phyloP scores from a whole-genome alignment of 2,113 vertebrate genomes.

The Scytalopus superciliaris region DNA sequence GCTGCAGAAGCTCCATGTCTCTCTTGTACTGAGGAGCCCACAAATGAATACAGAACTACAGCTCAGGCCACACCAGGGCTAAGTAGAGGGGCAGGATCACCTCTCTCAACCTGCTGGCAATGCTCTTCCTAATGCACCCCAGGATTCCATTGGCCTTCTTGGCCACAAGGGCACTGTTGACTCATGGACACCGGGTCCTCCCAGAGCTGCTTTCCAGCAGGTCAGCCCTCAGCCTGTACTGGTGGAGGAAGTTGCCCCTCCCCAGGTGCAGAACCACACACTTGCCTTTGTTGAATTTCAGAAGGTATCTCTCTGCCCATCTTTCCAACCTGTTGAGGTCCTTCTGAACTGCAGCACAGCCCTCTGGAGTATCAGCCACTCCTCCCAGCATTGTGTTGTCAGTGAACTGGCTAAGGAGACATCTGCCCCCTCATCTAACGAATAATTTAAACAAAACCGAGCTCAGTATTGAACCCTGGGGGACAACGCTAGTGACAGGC shows the following conservation, averaged over 20 bases:
- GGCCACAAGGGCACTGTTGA: neutral
- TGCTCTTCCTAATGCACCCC: neutral
- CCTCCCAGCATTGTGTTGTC: neutral
- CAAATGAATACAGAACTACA: neutral
- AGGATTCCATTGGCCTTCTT: neutral
- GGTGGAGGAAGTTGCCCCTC: neutral
- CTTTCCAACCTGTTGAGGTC: fast-evolving
- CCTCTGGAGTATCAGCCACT: neutral
- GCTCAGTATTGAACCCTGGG: neutral
- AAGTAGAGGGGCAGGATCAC: neutral
- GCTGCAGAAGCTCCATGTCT: neutral
- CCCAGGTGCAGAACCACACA: neutral
- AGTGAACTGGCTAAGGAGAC: neutral
- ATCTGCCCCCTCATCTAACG: neutral
- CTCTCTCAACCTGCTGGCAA: fast-evolving
- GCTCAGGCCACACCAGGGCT: neutral
- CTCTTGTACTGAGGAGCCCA: neutral
- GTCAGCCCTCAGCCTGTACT: neutral
- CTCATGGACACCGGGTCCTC: too few relatives aligned
- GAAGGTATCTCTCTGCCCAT: neutral
- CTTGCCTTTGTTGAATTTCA: neutral
- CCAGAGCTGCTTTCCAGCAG: too few relatives aligned
- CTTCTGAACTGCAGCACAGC: neutral
- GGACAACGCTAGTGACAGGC: too few relatives aligned
- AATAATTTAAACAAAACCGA: neutral